These are phyloP conservation scores for Rhabdomys pumilio DNA, from an alignment of 2,797 vertebrate species.

Conservation along the genomic window DNA sequence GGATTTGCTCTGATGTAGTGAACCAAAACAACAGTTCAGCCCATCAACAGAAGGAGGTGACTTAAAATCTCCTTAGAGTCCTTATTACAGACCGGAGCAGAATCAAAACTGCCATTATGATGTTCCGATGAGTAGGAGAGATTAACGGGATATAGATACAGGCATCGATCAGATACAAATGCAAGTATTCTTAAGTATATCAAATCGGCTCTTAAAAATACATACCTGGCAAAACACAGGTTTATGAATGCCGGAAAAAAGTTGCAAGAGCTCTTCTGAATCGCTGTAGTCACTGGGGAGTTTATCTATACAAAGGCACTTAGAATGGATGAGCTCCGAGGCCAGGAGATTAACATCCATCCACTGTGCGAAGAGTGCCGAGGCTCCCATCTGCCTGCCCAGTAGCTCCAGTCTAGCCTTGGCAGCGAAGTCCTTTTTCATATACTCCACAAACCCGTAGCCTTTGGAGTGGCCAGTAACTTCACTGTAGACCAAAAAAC, in stretches of 20 bases:
- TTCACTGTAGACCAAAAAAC: conserved; percentile 97
- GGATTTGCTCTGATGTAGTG: neutral
- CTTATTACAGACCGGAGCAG: neutral
- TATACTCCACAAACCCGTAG: conserved; percentile 99
- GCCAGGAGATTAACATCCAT: conserved; percentile 98
- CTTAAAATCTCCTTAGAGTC: conserved; percentile 21
- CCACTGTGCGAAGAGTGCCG: conserved; percentile 97
- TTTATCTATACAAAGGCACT: conserved; percentile 97
- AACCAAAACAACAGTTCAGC: neutral
- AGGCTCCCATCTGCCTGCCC: conserved; percentile 94
- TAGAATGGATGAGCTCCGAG: conserved; percentile 96
- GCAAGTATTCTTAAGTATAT: neutral
- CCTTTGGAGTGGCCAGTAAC: conserved; percentile 96
- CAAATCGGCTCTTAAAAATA: conserved; percentile 45
- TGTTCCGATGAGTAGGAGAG: neutral
- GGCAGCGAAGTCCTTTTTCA: conserved; percentile 99
- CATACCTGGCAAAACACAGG: conserved; percentile 98
- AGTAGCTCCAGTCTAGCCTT: conserved; percentile 96
- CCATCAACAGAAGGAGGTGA: neutral
- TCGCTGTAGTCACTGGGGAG: conserved; percentile 94
- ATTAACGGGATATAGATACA: neutral
- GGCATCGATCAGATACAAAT: neutral
- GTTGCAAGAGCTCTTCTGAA: conserved; percentile 93
- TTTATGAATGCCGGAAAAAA: conserved; percentile 95
- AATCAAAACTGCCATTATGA: neutral